Evolutionary conservation across 2,888 invertebrate species (phyloP).

Genomic region (Aphidoletes aphidimyza): DNA sequence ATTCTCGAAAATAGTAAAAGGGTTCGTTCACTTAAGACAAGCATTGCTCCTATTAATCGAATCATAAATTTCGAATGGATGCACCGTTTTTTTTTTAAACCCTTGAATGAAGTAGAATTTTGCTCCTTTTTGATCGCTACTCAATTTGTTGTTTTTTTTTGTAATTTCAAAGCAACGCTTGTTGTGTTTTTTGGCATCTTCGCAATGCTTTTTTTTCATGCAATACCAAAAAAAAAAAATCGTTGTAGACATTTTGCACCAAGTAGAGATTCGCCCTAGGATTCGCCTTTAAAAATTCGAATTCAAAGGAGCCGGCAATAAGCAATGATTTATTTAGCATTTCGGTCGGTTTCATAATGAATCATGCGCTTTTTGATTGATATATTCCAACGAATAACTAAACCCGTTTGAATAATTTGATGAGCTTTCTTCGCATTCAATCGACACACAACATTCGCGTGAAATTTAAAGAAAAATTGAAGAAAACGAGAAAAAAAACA

Average conservation of each 20-base stretch:
- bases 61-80: not conserved
- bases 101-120: conserved; percentile 14
- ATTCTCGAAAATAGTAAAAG: not conserved
- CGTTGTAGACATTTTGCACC: conserved; percentile 35
- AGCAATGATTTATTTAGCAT: not conserved
- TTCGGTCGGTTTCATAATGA: not conserved
- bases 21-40: not conserved
- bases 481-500: too few species aligned
- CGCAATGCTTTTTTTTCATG: conserved; percentile 27
- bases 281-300: too few species aligned
- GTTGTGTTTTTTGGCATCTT: conserved; percentile 44
- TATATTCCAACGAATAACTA: not conserved
- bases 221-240: too few species aligned
- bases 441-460: not conserved
- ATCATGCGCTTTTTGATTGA: conserved; percentile 6
- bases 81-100: not conserved
- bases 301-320: too few species aligned
- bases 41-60: conserved; percentile 1
- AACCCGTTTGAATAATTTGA: not conserved
- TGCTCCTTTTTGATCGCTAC: conserved; percentile 47
- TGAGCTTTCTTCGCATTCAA: not conserved
- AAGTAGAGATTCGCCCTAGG: not conserved
- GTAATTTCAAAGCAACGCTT: conserved; percentile 13
- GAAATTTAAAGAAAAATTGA: too few species aligned
- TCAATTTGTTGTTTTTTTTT: too few species aligned